Evolutionary conservation across 2,888 invertebrate genomes (phyloP), one percentile per base, ranked within the genome.

Genomic region (Sipha maydis): DNA sequence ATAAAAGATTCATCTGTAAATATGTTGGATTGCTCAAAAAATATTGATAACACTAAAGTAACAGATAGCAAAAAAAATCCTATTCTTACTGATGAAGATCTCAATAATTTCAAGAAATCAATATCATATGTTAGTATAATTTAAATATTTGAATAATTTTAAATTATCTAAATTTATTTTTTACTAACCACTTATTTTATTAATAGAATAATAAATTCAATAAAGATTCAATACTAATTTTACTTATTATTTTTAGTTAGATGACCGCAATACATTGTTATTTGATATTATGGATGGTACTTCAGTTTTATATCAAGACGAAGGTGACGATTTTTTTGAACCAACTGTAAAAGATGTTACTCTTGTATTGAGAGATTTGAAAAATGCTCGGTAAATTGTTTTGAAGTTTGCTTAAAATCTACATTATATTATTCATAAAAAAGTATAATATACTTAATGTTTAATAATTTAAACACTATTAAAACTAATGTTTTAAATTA

Each of bases 321-420:
- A 96, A 69, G 95, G 96, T 0, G 97, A 98, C 92, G 96, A 96
- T 83, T 98, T 98, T 92, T 98, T 96, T 92, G 96, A 97, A 90
- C 92, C 98, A 75, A 96, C 96, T 1, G 93, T 96, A 76, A 94
- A 95, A 89, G 98, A 98, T 93, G 95, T 97, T 0, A 95, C 94
- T 91, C 93, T 93, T 91, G 93, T 98, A 89, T 93, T 96, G 89
- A 93, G 94, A 85, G 97, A 97, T 91, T 93, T 96, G 61, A 95
- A 95, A 91, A 94, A 94, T 91, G 91, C 91, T 90, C 90, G 92
- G 93, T 93, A 91, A 67, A 76, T 86, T 48, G 19, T 31, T 17
- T 61, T 61, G 21, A 61, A 61, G 25, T 61, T 61, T 25, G 61
- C 21, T 61, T 61, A 61, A 61, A 61, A 61, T 25, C 7, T 7